Evolutionary conservation across 2,113 vertebrate genomes (phyloP).

Genomic region (Uria lomvia): DNA sequence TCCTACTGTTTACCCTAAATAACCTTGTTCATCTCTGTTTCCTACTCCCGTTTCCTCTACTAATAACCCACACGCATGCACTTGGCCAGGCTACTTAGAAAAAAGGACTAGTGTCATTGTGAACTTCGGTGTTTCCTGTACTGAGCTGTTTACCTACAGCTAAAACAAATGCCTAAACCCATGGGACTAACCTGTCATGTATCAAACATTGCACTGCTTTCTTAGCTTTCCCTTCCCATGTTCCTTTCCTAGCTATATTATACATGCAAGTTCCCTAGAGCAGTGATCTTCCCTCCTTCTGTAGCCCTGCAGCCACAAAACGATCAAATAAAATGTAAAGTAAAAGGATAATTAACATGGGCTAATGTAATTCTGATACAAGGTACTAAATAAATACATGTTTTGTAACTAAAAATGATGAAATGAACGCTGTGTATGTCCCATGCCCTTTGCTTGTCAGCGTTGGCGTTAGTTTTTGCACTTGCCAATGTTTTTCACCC

Average conservation of each 20-base stretch:
- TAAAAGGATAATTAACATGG: neutral
- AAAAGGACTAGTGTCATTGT: neutral
- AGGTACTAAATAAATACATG: neutral
- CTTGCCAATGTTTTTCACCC: neutral
- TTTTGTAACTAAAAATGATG: neutral
- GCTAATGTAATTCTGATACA: neutral
- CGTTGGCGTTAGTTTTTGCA: neutral
- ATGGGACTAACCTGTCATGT: neutral
- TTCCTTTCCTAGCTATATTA: neutral
- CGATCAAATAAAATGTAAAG: neutral
- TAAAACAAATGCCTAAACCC: neutral
- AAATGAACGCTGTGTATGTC: rapidly evolving
- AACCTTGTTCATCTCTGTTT: constrained; percentile 7
- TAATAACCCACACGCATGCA: neutral
- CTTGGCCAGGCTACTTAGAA: neutral
- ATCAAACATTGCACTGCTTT: neutral
- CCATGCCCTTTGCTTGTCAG: neutral
- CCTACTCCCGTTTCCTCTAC: neutral
- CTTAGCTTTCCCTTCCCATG: neutral
- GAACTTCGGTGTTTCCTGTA: neutral
- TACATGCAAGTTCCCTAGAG: neutral
- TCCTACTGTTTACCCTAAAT: constrained; percentile 27
- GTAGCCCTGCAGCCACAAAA: neutral
- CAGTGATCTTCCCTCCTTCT: neutral
- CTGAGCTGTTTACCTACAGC: neutral